phyloP scores from a whole-genome alignment of 2,113 vertebrate genomes.

The Spea multiplicata region DNA sequence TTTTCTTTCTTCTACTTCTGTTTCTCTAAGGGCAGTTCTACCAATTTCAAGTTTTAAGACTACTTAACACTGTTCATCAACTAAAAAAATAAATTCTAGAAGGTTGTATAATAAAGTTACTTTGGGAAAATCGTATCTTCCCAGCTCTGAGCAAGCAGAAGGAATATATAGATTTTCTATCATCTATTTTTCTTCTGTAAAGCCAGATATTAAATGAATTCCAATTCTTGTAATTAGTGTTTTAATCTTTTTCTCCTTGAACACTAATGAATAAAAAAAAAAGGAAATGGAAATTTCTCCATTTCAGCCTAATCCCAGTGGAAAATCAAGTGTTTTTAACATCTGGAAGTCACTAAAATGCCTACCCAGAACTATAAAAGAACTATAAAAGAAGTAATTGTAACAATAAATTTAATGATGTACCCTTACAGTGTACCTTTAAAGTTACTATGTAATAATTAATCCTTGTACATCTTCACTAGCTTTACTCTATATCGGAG shows the following conservation, averaged over 20 bases:
- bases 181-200: background rate
- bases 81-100: too few relatives aligned
- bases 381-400: constrained; percentile 39
- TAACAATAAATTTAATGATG: constrained; percentile 34
- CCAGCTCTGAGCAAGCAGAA: background rate
- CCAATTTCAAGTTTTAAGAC: too few relatives aligned
- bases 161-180: background rate
- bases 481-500: background rate
- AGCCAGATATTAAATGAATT: background rate
- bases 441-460: constrained; percentile 37
- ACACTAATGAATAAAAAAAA: constrained; percentile 3
- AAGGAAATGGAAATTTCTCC: background rate
- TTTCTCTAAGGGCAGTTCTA: too few relatives aligned
- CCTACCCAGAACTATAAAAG: constrained; percentile 22
- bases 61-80: too few relatives aligned
- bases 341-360: constrained; percentile 40
- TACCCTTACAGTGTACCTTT: constrained; percentile 29
- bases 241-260: constrained; percentile 15
- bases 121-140: background rate
- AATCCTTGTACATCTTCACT: constrained; percentile 6
- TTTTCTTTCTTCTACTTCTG: too few relatives aligned
- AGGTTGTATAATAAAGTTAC: too few relatives aligned
- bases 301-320: constrained; percentile 26
- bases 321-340: constrained; percentile 31
- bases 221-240: background rate